Evolutionary conservation across 2,888 invertebrate genomes (phyloP).

Genomic region (Lutraria lutraria): DNA sequence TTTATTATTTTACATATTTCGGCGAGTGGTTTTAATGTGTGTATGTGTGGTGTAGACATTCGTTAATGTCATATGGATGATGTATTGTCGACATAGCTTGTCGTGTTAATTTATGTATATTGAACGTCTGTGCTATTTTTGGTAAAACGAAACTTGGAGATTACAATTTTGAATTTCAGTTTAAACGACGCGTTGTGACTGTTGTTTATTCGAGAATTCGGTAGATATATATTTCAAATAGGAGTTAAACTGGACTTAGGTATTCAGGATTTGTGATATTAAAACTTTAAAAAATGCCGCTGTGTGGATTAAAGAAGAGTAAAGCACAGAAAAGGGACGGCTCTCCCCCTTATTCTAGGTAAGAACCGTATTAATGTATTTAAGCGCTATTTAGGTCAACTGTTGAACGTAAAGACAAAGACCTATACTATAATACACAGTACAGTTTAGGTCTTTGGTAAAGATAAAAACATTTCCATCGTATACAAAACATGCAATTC

Average conservation of each 20-base stretch:
- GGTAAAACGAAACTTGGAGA: conserved; percentile 28
- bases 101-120: neutral
- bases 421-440: too few relatives aligned
- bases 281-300: conserved; percentile 29
- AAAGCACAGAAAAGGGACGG: conserved; percentile 45
- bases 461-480: too few relatives aligned
- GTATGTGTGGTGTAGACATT: neutral
- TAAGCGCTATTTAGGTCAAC: neutral
- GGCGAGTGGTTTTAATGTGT: neutral
- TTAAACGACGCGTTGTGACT: neutral
- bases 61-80: neutral
- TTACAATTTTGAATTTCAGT: neutral
- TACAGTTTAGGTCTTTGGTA: too few relatives aligned
- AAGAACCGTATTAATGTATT: neutral
- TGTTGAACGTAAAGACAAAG: neutral
- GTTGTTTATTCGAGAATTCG: too few relatives aligned
- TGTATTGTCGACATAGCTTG: neutral
- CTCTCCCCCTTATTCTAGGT: conserved; percentile 46
- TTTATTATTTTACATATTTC: neutral
- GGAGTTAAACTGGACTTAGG: neutral
- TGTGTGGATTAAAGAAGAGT: conserved; percentile 39
- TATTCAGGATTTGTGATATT: neutral
- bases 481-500: neutral
- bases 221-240: too few relatives aligned
- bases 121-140: neutral